Evolutionary conservation across 2,888 invertebrate species (phyloP).

Genomic region (Taphrorychus bicolor): DNA sequence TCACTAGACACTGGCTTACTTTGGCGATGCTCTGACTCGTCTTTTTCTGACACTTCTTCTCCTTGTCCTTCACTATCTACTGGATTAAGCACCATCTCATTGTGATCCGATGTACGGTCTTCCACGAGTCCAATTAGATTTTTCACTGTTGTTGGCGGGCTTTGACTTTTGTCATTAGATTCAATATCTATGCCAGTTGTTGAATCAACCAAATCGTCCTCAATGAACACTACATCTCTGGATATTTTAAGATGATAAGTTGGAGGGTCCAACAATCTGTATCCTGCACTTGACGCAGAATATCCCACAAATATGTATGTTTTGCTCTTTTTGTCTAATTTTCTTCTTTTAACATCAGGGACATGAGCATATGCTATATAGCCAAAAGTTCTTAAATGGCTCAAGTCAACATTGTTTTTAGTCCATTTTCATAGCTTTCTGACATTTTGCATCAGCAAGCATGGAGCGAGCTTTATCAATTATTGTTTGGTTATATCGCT

Average conservation of each 20-base stretch:
- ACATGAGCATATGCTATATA: constrained; percentile 31
- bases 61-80: too few relatives aligned
- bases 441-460: constrained; percentile 16
- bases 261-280: constrained; percentile 37
- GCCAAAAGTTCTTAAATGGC: constrained; percentile 28
- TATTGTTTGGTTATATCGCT: constrained; percentile 34
- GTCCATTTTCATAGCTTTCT: constrained; percentile 27
- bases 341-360: constrained; percentile 31
- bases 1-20: too few relatives aligned
- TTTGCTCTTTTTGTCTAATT: constrained; percentile 36
- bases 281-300: constrained; percentile 18
- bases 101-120: too few relatives aligned
- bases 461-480: constrained; percentile 29
- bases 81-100: too few relatives aligned
- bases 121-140: too few relatives aligned
- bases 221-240: constrained; percentile 40
- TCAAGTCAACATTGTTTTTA: constrained; percentile 23
- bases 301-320: constrained; percentile 35
- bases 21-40: too few relatives aligned
- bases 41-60: too few relatives aligned
- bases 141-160: too few relatives aligned
- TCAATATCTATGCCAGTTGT: too few relatives aligned
- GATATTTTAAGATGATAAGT: constrained; percentile 29
- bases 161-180: too few relatives aligned
- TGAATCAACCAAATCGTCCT: too few relatives aligned